Percentiles rank a stretch among this genome's conserved stretches.
Conservation (phyloP, 2,888 invertebrate genomes). For the Eristalis tenax region DNA sequence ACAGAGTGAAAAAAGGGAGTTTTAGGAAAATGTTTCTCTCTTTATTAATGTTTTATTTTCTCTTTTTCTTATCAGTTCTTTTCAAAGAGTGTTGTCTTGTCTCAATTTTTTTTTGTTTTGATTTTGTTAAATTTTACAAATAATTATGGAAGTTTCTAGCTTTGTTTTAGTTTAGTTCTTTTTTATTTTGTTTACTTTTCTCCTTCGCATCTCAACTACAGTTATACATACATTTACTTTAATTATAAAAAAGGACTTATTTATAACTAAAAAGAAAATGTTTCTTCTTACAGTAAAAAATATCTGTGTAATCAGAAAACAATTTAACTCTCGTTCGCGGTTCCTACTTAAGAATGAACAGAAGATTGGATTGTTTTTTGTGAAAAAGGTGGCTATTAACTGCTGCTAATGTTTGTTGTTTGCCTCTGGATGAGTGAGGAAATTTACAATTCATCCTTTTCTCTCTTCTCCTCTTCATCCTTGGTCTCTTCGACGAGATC, state of each 20-base stretch:
- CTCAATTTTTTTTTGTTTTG: conserved; percentile 31
- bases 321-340: conserved; percentile 41
- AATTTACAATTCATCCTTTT: conserved; percentile 81
- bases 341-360: conserved; percentile 59
- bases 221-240: conserved; percentile 65
- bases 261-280: conserved; percentile 62
- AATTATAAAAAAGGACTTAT: conserved; percentile 71
- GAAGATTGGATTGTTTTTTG: conserved; percentile 68
- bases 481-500: conserved; percentile 75
- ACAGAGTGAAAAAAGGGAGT: conserved; percentile 57
- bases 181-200: conserved; percentile 46
- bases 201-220: conserved; percentile 61
- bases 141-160: conserved; percentile 61
- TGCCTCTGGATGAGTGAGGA: conserved; percentile 19
- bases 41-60: conserved; percentile 75
- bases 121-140: conserved; percentile 62
- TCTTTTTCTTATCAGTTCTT: conserved; percentile 79
- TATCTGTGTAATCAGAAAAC: conserved; percentile 52
- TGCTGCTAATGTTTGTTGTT: conserved; percentile 50
- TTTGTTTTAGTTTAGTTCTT: conserved; percentile 24
- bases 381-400: conserved; percentile 62
- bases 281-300: conserved; percentile 55
- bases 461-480: conserved; percentile 77
- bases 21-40: conserved; percentile 72
- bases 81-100: conserved; percentile 71